These are phyloP conservation scores for Pterocles gutturalis DNA, from an alignment of 2,113 vertebrate species.

Conservation along the genomic window DNA sequence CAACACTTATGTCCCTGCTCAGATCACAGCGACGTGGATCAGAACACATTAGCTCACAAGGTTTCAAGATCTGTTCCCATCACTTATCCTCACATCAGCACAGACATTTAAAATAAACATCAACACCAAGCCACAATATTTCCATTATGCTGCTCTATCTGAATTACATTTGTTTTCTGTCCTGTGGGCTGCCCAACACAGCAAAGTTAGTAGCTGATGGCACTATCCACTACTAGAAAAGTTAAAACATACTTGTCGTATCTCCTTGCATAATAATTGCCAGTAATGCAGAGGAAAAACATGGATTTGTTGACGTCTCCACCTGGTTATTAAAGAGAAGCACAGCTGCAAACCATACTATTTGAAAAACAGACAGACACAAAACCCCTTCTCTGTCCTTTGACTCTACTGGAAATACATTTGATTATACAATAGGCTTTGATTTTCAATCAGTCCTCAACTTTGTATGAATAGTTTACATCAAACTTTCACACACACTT, in stretches of 20 bases:
- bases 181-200: not conserved
- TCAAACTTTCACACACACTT: not conserved
- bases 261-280: not conserved
- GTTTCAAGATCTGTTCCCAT: constrained; percentile 5
- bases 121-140: constrained; percentile 13
- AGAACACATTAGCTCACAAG: not conserved
- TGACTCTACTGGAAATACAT: not conserved
- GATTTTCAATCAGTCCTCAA: constrained; percentile 16
- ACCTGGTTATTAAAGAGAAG: not conserved
- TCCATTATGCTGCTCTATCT: constrained; percentile 1
- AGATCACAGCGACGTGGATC: not conserved
- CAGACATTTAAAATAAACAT: constrained; percentile 36
- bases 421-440: constrained; percentile 13
- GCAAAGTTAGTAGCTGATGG: constrained; percentile 23
- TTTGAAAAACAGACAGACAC: not conserved
- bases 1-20: not conserved
- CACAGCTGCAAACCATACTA: not conserved
- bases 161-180: constrained; percentile 9
- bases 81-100: not conserved
- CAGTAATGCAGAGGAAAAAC: not conserved
- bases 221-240: not conserved
- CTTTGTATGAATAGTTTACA: not conserved
- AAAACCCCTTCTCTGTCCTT: not conserved
- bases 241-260: not conserved
- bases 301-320: not conserved